These are phyloP conservation scores for Muschampia plurimacula DNA, from an alignment of 2,888 invertebrate species.

Conservation along the genomic window DNA sequence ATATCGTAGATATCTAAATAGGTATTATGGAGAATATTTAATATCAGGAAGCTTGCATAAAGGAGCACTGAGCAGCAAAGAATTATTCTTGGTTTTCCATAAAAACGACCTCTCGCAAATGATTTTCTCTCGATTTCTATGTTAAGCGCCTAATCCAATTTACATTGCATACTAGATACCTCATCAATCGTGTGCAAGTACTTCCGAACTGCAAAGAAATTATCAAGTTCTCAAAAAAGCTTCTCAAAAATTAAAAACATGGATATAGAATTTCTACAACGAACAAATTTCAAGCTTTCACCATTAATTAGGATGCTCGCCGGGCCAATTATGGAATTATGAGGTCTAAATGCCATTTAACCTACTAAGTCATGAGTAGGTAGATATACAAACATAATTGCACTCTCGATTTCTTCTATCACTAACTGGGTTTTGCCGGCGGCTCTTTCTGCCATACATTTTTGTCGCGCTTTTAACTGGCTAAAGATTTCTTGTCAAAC, in stretches of 20 bases:
- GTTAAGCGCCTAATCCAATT: no score
- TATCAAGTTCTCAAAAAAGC: background rate
- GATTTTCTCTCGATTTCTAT: no score
- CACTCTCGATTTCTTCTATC: slow-evolving; percentile 38
- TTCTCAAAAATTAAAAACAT: background rate
- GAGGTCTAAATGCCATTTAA: slow-evolving; percentile 40
- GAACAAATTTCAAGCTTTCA: slow-evolving; percentile 31
- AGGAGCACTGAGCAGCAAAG: no score
- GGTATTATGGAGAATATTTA: no score
- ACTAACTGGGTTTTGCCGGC: slow-evolving; percentile 19
- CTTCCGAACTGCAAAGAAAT: background rate
- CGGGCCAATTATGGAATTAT: slow-evolving; percentile 37
- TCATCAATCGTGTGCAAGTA: no score
- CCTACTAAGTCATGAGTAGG: slow-evolving; percentile 31
- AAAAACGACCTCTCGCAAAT: no score
- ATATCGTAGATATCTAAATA: no score
- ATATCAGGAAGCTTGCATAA: no score
- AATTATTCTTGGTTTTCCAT: no score
- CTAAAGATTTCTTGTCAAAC: background rate
- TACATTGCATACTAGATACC: no score
- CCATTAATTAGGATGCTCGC: slow-evolving; percentile 39
- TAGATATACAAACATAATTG: slow-evolving; percentile 31
- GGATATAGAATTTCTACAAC: slow-evolving; percentile 8
- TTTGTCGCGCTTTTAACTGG: background rate
- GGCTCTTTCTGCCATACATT: background rate